Base-by-base conservation (phyloP, 2,797 vertebrate genomes). In the Pangasius macronema region DNA sequence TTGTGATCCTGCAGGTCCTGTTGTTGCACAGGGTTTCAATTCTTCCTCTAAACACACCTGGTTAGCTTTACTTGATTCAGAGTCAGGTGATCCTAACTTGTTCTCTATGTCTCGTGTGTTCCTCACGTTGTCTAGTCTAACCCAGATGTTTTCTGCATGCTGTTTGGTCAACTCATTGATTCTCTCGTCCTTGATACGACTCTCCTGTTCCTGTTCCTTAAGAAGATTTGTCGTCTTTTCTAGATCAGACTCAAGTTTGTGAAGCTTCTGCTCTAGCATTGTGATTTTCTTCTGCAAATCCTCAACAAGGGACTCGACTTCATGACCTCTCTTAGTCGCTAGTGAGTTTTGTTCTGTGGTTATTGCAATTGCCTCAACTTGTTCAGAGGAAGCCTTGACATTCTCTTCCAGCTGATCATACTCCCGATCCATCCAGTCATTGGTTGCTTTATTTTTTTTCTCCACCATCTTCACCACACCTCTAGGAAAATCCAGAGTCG, bases 201-300 rank as follows among this genome's bases (percentile, higher is more conserved):
- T 95, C 88, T 97, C 97, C 0, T 94, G 93, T 89, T 94, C 92
- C 90, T 97, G 97, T 83, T 95, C 96, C 89, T 91, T 94, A 73
- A 98, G 93, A 83, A 95, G 86, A 3, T 92, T 94, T 77, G 91
- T 92, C 76, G 95, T 92, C 88, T 86, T 95, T 83, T 96, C 92
- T 0, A 97, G 95, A 87, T 98, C 97, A 86, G 93, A 91, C 3
- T 93, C 94, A 7, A 95, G 95, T 87, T 95, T 94, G 6, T 93
- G 94, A 89, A 99, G 93, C 88, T 96, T 96, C 85, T 97, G 95
- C 93, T 98, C 96, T 51, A 99, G 92, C 49, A 88, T 91, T 0
- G 93, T 92, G 22, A 98, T 92, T 91, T 96, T 98, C 87, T 94
- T 96, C 91, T 96, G 96, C 87, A 98, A 95, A 0, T 89, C 68